Conservation (phyloP, 2,888 invertebrate species). For the Trachelus stipa region DNA sequence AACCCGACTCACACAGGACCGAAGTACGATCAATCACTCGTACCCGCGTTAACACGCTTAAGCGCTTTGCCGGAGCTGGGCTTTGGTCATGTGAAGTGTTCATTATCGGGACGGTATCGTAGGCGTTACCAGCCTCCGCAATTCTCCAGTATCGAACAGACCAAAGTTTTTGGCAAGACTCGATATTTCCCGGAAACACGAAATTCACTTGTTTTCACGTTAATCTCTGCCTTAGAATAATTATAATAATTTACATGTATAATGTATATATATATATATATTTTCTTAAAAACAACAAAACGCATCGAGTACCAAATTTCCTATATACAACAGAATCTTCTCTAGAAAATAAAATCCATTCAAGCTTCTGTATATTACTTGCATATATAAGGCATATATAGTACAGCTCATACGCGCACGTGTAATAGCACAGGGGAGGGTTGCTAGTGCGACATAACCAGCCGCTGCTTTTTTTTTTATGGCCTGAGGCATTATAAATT, state of each 20-base stretch:
- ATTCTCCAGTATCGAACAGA: not conserved
- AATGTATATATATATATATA: not conserved
- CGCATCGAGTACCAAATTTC: not conserved
- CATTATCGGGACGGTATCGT: constrained; percentile 42
- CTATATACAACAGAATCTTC: not conserved
- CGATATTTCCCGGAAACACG: constrained; percentile 20
- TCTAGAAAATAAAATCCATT: not conserved
- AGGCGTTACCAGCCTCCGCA: constrained; percentile 27
- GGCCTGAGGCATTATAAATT: constrained; percentile 57
- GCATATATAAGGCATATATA: not conserved
- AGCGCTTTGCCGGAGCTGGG: constrained; percentile 42
- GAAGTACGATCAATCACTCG: constrained; percentile 57
- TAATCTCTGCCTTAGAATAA: not conserved
- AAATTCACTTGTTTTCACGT: constrained; percentile 20
- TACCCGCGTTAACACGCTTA: constrained; percentile 45
- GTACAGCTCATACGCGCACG: constrained; percentile 2
- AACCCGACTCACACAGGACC: constrained; percentile 29
- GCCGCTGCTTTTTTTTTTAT: constrained; percentile 51
- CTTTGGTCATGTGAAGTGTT: constrained; percentile 33
- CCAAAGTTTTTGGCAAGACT: constrained; percentile 14
- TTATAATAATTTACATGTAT: not conserved
- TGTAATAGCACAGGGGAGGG: constrained; percentile 13
- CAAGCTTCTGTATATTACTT: not conserved
- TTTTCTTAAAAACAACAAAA: not conserved
- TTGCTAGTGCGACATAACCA: constrained; percentile 30